These are phyloP conservation scores for Ectropis grisescens DNA, from an alignment of 1,140 invertebrate genomes.

Conservation along the genomic window DNA sequence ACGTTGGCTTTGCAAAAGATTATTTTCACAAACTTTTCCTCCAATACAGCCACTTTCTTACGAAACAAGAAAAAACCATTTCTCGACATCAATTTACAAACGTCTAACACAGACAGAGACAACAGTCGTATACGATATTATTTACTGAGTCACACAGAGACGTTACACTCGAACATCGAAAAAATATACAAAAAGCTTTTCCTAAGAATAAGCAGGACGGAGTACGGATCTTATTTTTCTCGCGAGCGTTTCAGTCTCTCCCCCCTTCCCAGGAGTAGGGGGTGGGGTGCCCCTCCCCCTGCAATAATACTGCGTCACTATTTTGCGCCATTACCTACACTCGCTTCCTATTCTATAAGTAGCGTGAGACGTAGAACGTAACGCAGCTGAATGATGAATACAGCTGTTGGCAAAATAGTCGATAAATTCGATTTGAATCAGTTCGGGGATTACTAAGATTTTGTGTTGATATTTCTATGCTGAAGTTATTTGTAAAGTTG, in stretches of 20 bases:
- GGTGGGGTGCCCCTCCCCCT: constrained; percentile 42
- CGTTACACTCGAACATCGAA: constrained; percentile 37
- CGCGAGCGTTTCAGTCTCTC: constrained; percentile 65
- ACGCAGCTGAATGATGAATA: too few relatives aligned
- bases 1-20: too few relatives aligned
- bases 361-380: constrained; percentile 36
- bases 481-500: too few relatives aligned
- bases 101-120: background rate
- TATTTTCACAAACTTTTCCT: too few relatives aligned
- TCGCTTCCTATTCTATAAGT: constrained; percentile 68
- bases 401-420: too few relatives aligned
- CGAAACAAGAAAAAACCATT: constrained; percentile 1
- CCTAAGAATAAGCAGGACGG: constrained; percentile 64
- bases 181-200: constrained; percentile 63
- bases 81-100: constrained; percentile 7
- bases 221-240: constrained; percentile 66
- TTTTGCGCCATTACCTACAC: constrained; percentile 70
- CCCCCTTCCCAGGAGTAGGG: constrained; percentile 21
- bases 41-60: too few relatives aligned
- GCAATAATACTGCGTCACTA: constrained; percentile 71
- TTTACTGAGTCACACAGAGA: constrained; percentile 37
- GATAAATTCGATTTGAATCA: too few relatives aligned
- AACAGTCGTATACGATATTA: constrained; percentile 20
- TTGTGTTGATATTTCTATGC: too few relatives aligned
- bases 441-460: too few relatives aligned